Evolutionary conservation across 2,113 vertebrate species (phyloP).

Genomic region (Spermophilus dauricus): DNA sequence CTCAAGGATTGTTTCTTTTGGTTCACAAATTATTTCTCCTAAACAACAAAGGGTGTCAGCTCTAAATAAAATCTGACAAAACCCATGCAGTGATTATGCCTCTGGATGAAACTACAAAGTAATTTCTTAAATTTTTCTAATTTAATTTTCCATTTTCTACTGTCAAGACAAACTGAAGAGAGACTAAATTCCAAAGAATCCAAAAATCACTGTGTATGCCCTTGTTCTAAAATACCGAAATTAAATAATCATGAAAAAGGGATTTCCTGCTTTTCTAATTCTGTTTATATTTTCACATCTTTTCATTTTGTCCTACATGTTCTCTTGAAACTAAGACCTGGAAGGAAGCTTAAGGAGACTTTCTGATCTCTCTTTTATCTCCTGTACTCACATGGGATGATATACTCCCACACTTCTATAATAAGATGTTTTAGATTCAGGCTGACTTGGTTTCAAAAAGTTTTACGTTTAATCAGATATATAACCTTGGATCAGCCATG

Average conservation of each 20-base stretch:
- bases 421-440: conserved; percentile 25
- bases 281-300: background rate
- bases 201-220: background rate
- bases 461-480: background rate
- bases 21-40: background rate
- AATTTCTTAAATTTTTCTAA: background rate
- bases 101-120: background rate
- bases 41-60: background rate
- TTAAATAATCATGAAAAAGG: conserved; percentile 12
- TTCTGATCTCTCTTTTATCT: background rate
- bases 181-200: background rate
- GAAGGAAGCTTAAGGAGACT: background rate
- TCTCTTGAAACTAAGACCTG: conserved; percentile 52
- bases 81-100: background rate
- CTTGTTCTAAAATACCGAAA: background rate
- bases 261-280: conserved; percentile 17
- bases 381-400: background rate
- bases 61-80: background rate
- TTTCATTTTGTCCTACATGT: background rate
- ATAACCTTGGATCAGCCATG: background rate
- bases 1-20: conserved; percentile 29
- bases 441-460: background rate
- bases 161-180: background rate
- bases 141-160: background rate
- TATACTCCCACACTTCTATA: background rate